Evolutionary conservation across 2,113 vertebrate genomes (phyloP).

Genomic region (Catharus bicknelli): DNA sequence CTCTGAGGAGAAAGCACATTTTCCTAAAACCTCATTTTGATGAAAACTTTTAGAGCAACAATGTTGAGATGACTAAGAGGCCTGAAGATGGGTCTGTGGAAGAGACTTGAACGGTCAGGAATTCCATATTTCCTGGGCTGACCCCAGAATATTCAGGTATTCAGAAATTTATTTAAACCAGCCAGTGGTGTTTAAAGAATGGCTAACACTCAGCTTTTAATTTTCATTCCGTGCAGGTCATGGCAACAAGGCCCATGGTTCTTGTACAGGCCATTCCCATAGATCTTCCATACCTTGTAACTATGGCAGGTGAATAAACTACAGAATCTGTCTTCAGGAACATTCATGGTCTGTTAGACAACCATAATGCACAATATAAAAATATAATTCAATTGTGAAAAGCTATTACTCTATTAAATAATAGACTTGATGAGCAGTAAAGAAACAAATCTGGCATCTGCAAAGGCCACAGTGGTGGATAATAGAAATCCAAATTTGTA

Average conservation of each 20-base stretch:
- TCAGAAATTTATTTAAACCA: background rate
- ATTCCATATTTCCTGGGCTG: background rate
- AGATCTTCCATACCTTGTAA: slow-evolving; percentile 32
- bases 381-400: slow-evolving; percentile 5
- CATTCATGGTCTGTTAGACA: slow-evolving; percentile 58
- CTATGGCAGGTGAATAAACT: slow-evolving; percentile 43
- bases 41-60: background rate
- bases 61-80: background rate
- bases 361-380: slow-evolving; percentile 60
- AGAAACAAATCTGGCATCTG: background rate
- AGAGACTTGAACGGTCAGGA: background rate
- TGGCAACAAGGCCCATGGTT: background rate
- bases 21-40: background rate
- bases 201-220: background rate
- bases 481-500: background rate
- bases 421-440: background rate
- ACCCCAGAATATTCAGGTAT: background rate
- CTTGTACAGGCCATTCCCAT: slow-evolving; percentile 41
- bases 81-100: background rate
- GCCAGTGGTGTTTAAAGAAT: background rate
- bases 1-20: background rate
- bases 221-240: slow-evolving; percentile 20
- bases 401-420: slow-evolving; percentile 16
- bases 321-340: background rate
- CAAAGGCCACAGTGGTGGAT: background rate